These are phyloP conservation scores for Ylistrum balloti DNA, from an alignment of 1,140 invertebrate species.

Conservation along the genomic window DNA sequence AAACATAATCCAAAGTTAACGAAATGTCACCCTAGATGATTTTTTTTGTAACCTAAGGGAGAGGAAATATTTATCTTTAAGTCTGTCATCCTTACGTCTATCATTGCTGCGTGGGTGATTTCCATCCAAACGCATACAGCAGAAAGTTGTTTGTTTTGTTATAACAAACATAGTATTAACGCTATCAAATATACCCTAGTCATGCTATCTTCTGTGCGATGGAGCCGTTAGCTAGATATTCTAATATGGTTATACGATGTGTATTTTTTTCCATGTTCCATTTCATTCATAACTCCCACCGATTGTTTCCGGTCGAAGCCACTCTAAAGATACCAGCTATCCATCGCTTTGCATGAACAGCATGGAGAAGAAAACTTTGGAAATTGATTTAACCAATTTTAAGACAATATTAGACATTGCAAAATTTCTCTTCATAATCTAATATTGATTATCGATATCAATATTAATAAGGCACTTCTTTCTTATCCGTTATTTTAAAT, in stretches of 20 bases:
- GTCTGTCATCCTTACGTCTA: too few relatives aligned
- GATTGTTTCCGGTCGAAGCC: slow-evolving; percentile 22
- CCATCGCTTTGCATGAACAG: background rate
- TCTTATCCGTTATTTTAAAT: background rate
- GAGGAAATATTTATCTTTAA: too few relatives aligned
- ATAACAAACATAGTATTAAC: background rate
- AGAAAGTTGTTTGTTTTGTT: background rate
- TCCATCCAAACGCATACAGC: too few relatives aligned
- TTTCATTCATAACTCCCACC: background rate
- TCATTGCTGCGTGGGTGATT: background rate
- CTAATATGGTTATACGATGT: background rate
- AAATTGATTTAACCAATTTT: background rate
- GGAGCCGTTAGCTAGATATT: background rate
- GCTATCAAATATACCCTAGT: background rate
- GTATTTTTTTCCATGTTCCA: slow-evolving; percentile 28
- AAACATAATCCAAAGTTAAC: too few relatives aligned
- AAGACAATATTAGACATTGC: too few relatives aligned
- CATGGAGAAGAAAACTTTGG: background rate
- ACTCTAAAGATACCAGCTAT: background rate
- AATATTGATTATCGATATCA: too few relatives aligned
- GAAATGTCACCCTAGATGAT: too few relatives aligned
- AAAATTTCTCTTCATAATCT: background rate
- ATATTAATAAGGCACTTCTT: too few relatives aligned
- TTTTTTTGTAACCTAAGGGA: too few relatives aligned
- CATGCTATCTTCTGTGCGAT: background rate